Conservation (phyloP, 2,797 vertebrate genomes). For the Clarias pachynema region DNA sequence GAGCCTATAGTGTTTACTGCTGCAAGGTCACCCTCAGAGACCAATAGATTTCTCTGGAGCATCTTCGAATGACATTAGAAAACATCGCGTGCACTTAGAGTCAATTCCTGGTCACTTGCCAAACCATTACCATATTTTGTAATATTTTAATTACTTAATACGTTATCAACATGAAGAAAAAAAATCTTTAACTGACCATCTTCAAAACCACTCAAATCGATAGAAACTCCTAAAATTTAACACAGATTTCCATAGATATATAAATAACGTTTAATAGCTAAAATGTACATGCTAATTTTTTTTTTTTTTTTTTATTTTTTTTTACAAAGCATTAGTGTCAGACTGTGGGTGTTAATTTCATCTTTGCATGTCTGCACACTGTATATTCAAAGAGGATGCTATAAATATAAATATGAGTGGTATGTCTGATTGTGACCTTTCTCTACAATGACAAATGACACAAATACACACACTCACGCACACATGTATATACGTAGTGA, state of each 20-base stretch:
- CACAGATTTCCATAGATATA: background rate
- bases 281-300: too few species aligned
- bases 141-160: background rate
- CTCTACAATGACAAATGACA: background rate
- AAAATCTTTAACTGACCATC: background rate
- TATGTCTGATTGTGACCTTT: conserved; percentile 14
- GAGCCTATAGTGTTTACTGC: background rate
- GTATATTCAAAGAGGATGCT: conserved; percentile 1
- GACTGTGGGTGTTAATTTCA: too few species aligned
- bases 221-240: background rate
- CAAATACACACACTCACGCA: background rate
- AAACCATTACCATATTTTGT: background rate
- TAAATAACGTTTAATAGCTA: too few species aligned
- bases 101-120: too few species aligned
- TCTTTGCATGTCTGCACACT: background rate
- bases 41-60: background rate
- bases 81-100: background rate
- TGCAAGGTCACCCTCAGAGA: background rate
- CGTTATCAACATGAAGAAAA: background rate
- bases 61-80: background rate
- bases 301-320: too few species aligned
- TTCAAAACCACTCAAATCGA: background rate
- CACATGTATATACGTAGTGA: background rate
- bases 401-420: conserved; percentile 14
- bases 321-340: too few species aligned